Evolutionary conservation across 2,888 invertebrate genomes (phyloP).

Genomic region (Ariolimax columbianus): DNA sequence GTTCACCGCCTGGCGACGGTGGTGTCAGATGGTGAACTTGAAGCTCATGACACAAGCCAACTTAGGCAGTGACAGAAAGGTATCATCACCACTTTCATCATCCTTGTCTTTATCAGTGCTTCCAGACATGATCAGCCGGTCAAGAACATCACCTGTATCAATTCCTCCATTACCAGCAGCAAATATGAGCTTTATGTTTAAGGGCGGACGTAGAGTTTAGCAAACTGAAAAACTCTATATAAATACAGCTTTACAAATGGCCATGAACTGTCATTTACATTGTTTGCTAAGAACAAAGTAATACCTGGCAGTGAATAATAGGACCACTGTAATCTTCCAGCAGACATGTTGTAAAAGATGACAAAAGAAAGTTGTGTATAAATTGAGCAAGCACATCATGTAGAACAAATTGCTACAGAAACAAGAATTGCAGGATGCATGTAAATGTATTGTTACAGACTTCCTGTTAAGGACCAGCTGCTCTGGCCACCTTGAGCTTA

Average conservation of each 20-base stretch:
- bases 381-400: no score
- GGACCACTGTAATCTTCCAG: no score
- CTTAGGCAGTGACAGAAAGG: background rate
- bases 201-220: background rate
- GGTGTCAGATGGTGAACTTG: background rate
- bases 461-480: no score
- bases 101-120: background rate
- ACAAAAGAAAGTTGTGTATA: no score
- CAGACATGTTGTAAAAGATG: no score
- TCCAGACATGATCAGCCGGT: background rate
- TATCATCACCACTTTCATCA: slow-evolving; percentile 18
- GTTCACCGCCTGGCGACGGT: slow-evolving; percentile 45
- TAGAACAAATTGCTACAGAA: no score
- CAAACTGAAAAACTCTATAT: background rate
- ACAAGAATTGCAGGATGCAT: no score
- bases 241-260: background rate
- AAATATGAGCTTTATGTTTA: slow-evolving; percentile 26
- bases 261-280: no score
- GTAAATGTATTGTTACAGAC: no score
- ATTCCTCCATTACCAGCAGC: slow-evolving; percentile 9
- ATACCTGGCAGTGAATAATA: no score
- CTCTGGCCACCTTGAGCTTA: no score
- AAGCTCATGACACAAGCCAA: background rate
- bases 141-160: background rate
- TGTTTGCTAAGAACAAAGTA: no score